A percentile compares a stretch with the other conserved stretches of the same genome.
Evolutionary conservation across 2,113 vertebrate genomes (phyloP).

Genomic region (Scolopax mira): DNA sequence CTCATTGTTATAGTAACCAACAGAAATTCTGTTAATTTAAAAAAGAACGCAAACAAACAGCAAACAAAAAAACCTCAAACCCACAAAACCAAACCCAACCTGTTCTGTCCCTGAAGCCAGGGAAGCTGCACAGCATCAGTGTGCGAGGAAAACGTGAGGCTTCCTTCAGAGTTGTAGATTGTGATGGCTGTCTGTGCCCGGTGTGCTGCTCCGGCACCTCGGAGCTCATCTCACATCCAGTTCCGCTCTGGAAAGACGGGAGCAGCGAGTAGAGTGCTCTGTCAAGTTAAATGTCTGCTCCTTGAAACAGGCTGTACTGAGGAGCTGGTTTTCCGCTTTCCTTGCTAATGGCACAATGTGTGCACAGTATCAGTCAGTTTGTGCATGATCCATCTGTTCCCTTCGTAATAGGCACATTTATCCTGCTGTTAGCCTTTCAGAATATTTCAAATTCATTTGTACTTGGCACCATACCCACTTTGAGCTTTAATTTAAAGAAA

Average conservation of each 20-base stretch:
- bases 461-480: background rate
- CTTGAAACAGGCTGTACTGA: too few relatives aligned
- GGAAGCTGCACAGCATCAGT: fast-evolving
- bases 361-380: background rate
- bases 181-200: background rate
- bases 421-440: background rate
- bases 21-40: background rate
- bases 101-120: background rate
- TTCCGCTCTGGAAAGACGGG: background rate
- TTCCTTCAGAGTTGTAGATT: fast-evolving
- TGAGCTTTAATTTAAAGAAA: background rate
- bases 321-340: background rate
- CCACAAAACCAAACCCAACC: background rate
- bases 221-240: fast-evolving
- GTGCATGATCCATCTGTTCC: background rate
- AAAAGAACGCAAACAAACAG: background rate
- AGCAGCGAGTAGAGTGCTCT: background rate
- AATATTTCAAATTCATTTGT: background rate
- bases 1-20: background rate
- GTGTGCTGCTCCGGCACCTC: fast-evolving
- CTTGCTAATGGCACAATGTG: background rate
- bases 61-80: too few relatives aligned
- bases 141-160: background rate
- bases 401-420: background rate
- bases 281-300: fast-evolving